A percentile compares a stretch with the other conserved stretches of the same genome.
Evolutionary conservation across 2,888 invertebrate genomes (phyloP).

Genomic region (Anoncus sp.): DNA sequence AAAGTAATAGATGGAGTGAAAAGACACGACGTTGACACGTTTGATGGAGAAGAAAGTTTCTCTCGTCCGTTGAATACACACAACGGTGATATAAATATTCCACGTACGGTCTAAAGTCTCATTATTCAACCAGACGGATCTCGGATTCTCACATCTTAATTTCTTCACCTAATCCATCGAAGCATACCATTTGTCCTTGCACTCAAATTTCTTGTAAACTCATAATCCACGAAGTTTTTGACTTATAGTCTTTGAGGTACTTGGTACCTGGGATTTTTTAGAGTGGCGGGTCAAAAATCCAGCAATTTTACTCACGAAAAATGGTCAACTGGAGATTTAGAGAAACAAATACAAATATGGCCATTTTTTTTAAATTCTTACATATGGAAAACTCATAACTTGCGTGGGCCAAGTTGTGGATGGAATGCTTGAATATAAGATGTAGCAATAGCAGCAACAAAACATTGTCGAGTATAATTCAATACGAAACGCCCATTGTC

Average conservation of each 20-base stretch:
- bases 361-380: neutral
- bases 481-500: slow-evolving; percentile 19
- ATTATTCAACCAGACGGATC: neutral
- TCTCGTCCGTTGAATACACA: slow-evolving; percentile 35
- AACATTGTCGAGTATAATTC: neutral
- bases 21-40: slow-evolving; percentile 25
- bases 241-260: no score
- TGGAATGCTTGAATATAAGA: neutral
- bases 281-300: no score
- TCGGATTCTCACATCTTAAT: neutral
- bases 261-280: no score
- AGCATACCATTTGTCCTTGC: no score
- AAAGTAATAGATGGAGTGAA: slow-evolving; percentile 9
- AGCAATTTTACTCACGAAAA: no score
- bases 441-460: neutral
- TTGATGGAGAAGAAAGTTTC: slow-evolving; percentile 40
- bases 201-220: no score
- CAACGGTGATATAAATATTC: neutral
- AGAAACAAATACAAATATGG: no score
- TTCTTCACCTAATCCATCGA: neutral
- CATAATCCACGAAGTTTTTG: no score
- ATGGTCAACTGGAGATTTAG: no score
- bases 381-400: neutral
- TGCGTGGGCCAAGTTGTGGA: neutral
- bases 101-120: neutral